A percentile compares a stretch with the other conserved stretches of the same genome.
Evolutionary conservation across 2,113 vertebrate species (phyloP).

Genomic region (Odocoileus hemionus): DNA sequence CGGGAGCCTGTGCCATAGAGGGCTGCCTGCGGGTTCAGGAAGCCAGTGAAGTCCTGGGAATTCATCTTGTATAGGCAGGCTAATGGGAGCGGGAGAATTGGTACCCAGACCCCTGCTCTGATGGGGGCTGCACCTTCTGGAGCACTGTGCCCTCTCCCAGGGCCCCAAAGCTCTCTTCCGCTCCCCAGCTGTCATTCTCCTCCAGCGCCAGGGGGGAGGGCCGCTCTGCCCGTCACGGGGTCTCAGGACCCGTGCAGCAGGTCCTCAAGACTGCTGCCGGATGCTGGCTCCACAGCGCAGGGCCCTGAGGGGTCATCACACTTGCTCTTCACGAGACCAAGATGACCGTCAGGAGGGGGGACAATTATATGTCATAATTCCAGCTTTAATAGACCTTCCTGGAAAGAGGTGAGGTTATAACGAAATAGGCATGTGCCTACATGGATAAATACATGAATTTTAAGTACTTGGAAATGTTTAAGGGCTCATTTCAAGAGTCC

Average conservation of each 20-base stretch:
- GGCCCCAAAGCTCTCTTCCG: constrained; percentile 83
- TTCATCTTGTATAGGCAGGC: constrained; percentile 84
- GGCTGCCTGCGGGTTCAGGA: constrained; percentile 85
- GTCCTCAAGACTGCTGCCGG: constrained; percentile 51
- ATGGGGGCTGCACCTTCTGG: constrained; percentile 69
- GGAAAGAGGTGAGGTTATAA: neutral
- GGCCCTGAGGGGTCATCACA: neutral
- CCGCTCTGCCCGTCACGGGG: constrained; percentile 53
- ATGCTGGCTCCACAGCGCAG: constrained; percentile 81
- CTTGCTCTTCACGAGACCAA: neutral
- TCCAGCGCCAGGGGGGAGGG: constrained; percentile 79
- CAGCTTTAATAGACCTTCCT: neutral
- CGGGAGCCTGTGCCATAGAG: constrained; percentile 84
- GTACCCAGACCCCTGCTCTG: constrained; percentile 51
- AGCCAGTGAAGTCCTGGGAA: constrained; percentile 85
- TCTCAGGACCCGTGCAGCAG: constrained; percentile 71
- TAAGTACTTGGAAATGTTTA: neutral
- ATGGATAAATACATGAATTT: neutral
- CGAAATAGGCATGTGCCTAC: neutral
- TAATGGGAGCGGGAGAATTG: constrained; percentile 63
- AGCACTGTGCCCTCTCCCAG: constrained; percentile 85
- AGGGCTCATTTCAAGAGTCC: neutral
- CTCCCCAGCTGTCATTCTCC: constrained; percentile 86
- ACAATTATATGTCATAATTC: neutral
- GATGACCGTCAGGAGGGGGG: too few species aligned